Percentiles rank a stretch among this genome's conserved stretches.
Conservation (phyloP, 1,140 invertebrate species). For the Penaeus chinensis region DNA sequence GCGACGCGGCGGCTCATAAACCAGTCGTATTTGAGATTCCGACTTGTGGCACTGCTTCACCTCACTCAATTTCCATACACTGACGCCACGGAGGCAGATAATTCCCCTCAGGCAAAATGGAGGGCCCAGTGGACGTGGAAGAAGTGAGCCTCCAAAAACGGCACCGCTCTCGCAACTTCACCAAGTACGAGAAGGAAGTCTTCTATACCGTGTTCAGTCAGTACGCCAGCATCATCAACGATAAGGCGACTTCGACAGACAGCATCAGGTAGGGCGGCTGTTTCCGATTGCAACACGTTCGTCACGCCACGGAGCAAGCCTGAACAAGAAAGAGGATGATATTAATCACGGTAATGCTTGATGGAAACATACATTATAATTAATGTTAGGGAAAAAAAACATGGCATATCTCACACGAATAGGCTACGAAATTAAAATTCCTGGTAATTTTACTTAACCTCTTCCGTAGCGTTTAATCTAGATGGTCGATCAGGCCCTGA, state of each 20-base stretch:
- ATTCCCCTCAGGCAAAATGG: not conserved
- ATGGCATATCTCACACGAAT: too few relatives aligned
- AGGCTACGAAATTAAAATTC: too few relatives aligned
- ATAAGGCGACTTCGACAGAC: slow-evolving; percentile 26
- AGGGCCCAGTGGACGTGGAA: not conserved
- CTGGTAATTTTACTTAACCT: too few relatives aligned
- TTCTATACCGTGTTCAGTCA: slow-evolving; percentile 43
- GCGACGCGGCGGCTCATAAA: slow-evolving; percentile 44
- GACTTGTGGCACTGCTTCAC: slow-evolving; percentile 12
- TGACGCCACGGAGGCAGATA: not conserved
- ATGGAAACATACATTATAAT: too few relatives aligned
- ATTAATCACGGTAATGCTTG: too few relatives aligned
- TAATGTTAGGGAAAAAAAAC: too few relatives aligned
- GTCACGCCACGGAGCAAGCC: too few relatives aligned
- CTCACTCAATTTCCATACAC: not conserved
- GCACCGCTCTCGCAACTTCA: slow-evolving; percentile 46
- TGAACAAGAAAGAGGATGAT: too few relatives aligned
- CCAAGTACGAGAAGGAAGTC: slow-evolving; percentile 46
- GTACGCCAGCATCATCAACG: slow-evolving; percentile 34
- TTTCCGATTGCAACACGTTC: too few relatives aligned
- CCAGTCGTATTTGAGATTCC: slow-evolving; percentile 30
- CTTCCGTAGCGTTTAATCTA: too few relatives aligned
- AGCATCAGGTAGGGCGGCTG: slow-evolving; percentile 27
- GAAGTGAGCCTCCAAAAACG: slow-evolving; percentile 6
- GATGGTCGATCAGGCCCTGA: too few relatives aligned